Conservation (phyloP, 2,888 invertebrate genomes). For the Zhuqinia jingwanae region DNA sequence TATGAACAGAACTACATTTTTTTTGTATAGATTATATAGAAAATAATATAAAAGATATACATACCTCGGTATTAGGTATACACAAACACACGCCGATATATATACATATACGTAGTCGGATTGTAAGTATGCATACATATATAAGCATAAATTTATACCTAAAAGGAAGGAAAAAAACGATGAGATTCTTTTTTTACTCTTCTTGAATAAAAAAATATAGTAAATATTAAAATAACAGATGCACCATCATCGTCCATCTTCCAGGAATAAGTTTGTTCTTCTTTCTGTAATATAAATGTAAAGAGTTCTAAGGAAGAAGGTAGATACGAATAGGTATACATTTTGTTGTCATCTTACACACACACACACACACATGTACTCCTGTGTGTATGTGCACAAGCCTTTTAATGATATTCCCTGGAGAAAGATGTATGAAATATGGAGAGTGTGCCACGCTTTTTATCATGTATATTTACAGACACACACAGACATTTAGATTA, state of each 20-base stretch:
- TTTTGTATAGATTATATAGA: neutral
- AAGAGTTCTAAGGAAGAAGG: neutral
- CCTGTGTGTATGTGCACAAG: neutral
- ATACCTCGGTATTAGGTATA: neutral
- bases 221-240: constrained; percentile 27
- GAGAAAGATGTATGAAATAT: constrained; percentile 26
- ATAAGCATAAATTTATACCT: too few relatives aligned
- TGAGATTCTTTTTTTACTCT: neutral
- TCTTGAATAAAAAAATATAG: constrained; percentile 18
- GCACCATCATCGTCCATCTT: constrained; percentile 9
- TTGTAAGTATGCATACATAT: too few relatives aligned
- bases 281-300: neutral
- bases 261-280: neutral
- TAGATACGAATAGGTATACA: neutral
- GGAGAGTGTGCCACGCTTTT: neutral
- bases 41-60: neutral
- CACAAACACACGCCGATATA: neutral
- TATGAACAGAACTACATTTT: constrained; percentile 23
- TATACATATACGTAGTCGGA: too few relatives aligned
- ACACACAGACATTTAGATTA: constrained; percentile 40
- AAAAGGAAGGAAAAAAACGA: constrained; percentile 33
- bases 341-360: constrained; percentile 9
- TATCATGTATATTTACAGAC: constrained; percentile 4
- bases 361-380: neutral
- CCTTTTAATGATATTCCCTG: constrained; percentile 60